These are phyloP conservation scores for Eupleurogrammus muticus DNA, from an alignment of 2,797 vertebrate genomes.

Conservation along the genomic window DNA sequence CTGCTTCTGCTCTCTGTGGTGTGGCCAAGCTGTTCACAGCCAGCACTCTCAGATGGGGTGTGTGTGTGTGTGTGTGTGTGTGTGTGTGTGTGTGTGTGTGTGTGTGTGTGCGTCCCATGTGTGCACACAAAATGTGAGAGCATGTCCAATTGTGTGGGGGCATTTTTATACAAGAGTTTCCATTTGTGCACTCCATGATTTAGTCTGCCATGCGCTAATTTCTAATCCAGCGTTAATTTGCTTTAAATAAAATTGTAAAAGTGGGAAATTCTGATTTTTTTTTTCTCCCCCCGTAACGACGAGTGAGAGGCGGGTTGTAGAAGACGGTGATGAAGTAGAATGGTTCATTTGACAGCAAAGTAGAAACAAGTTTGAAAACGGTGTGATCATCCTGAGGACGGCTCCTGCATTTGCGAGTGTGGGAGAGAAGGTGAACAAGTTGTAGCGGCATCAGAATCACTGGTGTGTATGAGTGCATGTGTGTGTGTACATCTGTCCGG, in stretches of 20 bases:
- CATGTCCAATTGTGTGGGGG: slow-evolving; percentile 76
- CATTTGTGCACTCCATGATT: slow-evolving; percentile 69
- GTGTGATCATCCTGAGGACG: slow-evolving; percentile 45
- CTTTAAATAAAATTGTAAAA: slow-evolving; percentile 47
- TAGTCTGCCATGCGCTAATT: slow-evolving; percentile 58
- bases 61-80: slow-evolving; percentile 50
- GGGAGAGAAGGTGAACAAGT: slow-evolving; percentile 52
- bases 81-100: slow-evolving; percentile 62
- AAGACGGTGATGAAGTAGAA: slow-evolving; percentile 32
- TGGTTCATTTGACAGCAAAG: slow-evolving; percentile 55
- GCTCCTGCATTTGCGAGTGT: slow-evolving; percentile 34
- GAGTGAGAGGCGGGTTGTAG: slow-evolving; percentile 15
- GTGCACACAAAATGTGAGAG: slow-evolving; percentile 64
- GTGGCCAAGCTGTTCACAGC: slow-evolving; percentile 83
- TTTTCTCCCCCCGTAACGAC: slow-evolving; percentile 40
- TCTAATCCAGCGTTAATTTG: slow-evolving; percentile 52
- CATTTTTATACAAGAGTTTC: slow-evolving; percentile 73
- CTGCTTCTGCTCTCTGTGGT: slow-evolving; percentile 83
- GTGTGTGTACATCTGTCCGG: slow-evolving; percentile 16
- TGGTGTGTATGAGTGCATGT: slow-evolving; percentile 14
- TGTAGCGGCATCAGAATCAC: slow-evolving; percentile 44
- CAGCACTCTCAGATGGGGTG: slow-evolving; percentile 80
- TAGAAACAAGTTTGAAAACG: slow-evolving; percentile 56
- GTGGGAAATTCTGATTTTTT: slow-evolving; percentile 35
- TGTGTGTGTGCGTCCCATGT: slow-evolving; percentile 35